Base-by-base conservation (phyloP, 2,797 vertebrate species). In the Arrhamphus sclerolepis region DNA sequence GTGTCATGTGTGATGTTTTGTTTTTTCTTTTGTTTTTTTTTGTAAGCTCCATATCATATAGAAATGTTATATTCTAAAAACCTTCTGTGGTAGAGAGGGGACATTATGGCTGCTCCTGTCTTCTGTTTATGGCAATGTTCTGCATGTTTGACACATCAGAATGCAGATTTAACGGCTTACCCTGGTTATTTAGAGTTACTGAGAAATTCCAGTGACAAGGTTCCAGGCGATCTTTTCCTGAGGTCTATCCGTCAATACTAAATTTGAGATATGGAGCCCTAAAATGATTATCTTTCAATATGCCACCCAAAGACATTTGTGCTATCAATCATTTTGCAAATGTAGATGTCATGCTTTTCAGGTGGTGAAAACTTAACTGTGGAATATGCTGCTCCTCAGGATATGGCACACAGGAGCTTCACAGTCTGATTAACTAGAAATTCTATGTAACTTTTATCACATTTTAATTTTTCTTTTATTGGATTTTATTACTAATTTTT, bases 321-420 rank as follows among this genome's bases (percentile, higher is more conserved):
- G 67, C 62, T 43, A 69, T 81, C 79, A 81, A 56, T 83, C 75
- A 81, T 61, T 66, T 54, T 17, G 28, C 26, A 46, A 40, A 49
- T 46, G 29, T 19, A n/a, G 11, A 58, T 66, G 65, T 57, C 67
- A 70, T 13, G 9, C 50, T 66, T 70, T 70, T 74, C 40, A 56
- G 49, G 53, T 48, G 38, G 34, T 17, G 46, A 39, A 50, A 48
- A 56, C 59, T 28, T 59, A 28, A 26, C 28, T 17, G 8, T 52
- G 47, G 28, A 53, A 63, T 41, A 44, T 17, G 20, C 20, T n/a
- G 56, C 58, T 72, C 20, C 21, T 20, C 7, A 38, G 65, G 68
- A 78, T 60, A 67, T 50, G 52, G 47, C 9, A 57, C 59, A 14
- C 62, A 34, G 18, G 68, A 61, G 55, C 60, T 77, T 62, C 34